Percentiles rank a stretch among this genome's conserved stretches.
phyloP scores from a whole-genome alignment of 1,140 invertebrate species.

The Brachionus asplanchnoidis region DNA sequence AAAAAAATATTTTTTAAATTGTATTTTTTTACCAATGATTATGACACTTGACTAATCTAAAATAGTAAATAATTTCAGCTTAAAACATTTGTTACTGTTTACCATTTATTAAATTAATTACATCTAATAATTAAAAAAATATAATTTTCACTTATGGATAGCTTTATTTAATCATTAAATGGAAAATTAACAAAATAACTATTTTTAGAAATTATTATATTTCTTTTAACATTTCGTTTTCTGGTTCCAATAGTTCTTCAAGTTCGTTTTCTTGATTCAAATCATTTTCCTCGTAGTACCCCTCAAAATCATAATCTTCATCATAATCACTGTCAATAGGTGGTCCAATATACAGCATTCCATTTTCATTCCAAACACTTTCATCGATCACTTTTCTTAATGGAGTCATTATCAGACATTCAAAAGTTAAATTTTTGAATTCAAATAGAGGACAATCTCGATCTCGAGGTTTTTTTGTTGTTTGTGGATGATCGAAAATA shows the following conservation, averaged over 20 bases:
- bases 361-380: background rate
- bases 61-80: too few relatives aligned
- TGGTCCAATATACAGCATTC: slow-evolving; percentile 5
- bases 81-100: too few relatives aligned
- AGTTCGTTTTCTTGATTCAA: background rate
- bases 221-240: slow-evolving; percentile 19
- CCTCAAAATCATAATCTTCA: background rate
- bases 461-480: background rate
- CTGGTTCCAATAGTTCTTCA: background rate
- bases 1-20: too few relatives aligned
- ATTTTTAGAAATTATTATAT: background rate
- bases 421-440: slow-evolving; percentile 8
- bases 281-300: background rate
- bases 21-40: too few relatives aligned
- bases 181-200: background rate
- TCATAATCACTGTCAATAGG: background rate
- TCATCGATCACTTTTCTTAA: background rate
- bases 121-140: too few relatives aligned
- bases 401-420: background rate
- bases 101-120: too few relatives aligned
- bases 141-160: too few relatives aligned
- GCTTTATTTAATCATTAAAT: background rate
- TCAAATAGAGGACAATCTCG: background rate
- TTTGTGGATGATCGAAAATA: slow-evolving; percentile 1
- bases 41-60: too few relatives aligned